Evolutionary conservation across 1,140 invertebrate species (phyloP).

Genomic region (Drosophila carrolli): DNA sequence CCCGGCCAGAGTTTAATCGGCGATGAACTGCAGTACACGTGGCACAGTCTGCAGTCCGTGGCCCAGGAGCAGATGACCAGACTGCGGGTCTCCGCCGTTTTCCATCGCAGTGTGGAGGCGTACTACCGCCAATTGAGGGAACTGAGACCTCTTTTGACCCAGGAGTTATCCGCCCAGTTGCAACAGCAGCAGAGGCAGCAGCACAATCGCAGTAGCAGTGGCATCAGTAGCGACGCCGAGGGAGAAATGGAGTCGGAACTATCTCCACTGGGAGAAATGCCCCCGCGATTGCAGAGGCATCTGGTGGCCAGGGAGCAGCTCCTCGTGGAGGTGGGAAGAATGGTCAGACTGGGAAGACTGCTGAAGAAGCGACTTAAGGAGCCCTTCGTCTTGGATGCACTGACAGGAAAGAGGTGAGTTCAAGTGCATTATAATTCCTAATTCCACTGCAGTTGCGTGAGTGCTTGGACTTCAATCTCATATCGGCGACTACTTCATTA

Average conservation of each 20-base stretch:
- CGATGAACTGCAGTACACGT: conserved; percentile 87
- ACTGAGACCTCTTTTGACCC: conserved; percentile 86
- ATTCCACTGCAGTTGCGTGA: conserved; percentile 19
- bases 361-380: conserved; percentile 89
- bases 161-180: conserved; percentile 69
- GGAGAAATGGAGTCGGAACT: conserved; percentile 53
- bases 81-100: conserved; percentile 90
- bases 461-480: conserved; percentile 32
- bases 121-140: conserved; percentile 87
- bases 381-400: conserved; percentile 85
- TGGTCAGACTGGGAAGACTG: conserved; percentile 89
- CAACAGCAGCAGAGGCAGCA: conserved; percentile 65
- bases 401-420: conserved; percentile 79
- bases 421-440: conserved; percentile 6
- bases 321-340: conserved; percentile 90
- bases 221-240: conserved; percentile 78
- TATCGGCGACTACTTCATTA: conserved; percentile 25
- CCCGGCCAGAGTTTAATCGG: conserved; percentile 56
- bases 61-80: conserved; percentile 92
- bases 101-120: conserved; percentile 91
- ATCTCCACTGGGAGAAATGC: conserved; percentile 40
- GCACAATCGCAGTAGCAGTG: conserved; percentile 76
- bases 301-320: conserved; percentile 88
- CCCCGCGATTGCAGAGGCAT: conserved; percentile 85
- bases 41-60: conserved; percentile 89